Evolutionary conservation across 2,888 invertebrate species (phyloP).

Genomic region (Pseudococcus jackbeardsleyi): DNA sequence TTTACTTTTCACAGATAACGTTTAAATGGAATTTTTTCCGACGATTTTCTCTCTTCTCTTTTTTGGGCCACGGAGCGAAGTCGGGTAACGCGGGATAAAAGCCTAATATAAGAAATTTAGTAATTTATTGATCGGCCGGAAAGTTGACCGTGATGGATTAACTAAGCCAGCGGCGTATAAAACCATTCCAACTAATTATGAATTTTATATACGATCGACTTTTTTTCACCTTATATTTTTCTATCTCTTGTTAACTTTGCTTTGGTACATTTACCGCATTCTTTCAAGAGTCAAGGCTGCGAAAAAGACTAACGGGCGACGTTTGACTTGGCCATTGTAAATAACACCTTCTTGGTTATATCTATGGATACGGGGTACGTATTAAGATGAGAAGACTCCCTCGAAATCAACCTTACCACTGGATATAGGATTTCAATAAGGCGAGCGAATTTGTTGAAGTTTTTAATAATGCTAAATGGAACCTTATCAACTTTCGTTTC

Average conservation of each 20-base stretch:
- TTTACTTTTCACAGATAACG: slow-evolving; percentile 28
- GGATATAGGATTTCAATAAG: too few species aligned
- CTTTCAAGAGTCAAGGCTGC: neutral
- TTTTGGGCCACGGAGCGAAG: neutral
- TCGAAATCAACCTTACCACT: neutral
- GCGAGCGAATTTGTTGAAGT: too few species aligned
- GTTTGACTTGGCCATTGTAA: neutral
- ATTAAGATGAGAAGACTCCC: neutral
- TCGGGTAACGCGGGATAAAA: neutral
- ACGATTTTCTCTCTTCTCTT: neutral
- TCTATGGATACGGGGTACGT: neutral
- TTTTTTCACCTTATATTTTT: neutral
- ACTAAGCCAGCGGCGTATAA: neutral
- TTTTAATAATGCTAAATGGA: too few species aligned
- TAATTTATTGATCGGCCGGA: slow-evolving; percentile 8
- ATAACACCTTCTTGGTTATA: too few species aligned
- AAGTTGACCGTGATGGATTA: slow-evolving; percentile 15
- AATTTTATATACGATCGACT: slow-evolving; percentile 14
- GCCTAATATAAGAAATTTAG: neutral
- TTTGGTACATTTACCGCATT: neutral
- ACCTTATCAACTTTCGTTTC: too few species aligned
- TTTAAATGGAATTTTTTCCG: slow-evolving; percentile 2
- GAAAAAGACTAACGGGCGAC: neutral
- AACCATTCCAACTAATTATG: slow-evolving; percentile 8
- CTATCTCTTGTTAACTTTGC: neutral